Conservation (phyloP, 2,888 invertebrate genomes). For the Drosophila emarginata region DNA sequence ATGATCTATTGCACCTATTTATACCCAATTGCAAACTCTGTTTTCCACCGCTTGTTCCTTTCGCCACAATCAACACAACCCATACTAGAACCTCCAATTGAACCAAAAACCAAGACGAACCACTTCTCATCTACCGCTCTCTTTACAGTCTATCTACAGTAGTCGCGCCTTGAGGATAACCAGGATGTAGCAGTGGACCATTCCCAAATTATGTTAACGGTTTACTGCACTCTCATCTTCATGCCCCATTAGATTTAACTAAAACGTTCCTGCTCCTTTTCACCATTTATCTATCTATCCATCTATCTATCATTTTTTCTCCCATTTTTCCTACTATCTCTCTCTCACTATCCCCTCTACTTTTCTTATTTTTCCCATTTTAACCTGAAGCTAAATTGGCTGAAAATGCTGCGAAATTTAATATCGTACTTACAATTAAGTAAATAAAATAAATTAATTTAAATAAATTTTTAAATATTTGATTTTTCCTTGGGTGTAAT, state of each 20-base stretch:
- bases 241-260: slow-evolving; percentile 42
- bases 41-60: slow-evolving; percentile 53
- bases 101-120: slow-evolving; percentile 27
- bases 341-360: background rate
- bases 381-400: background rate
- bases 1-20: slow-evolving; percentile 51
- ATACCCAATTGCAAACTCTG: slow-evolving; percentile 16
- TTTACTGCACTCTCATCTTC: slow-evolving; percentile 37
- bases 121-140: slow-evolving; percentile 68
- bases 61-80: background rate
- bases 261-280: slow-evolving; percentile 40
- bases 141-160: slow-evolving; percentile 74
- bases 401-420: slow-evolving; percentile 7
- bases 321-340: background rate
- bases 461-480: slow-evolving; percentile 64
- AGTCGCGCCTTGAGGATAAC: slow-evolving; percentile 54
- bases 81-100: background rate
- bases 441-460: slow-evolving; percentile 56
- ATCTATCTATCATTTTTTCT: slow-evolving; percentile 18
- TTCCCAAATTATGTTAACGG: slow-evolving; percentile 15
- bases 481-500: background rate
- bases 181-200: slow-evolving; percentile 40
- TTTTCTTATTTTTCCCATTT: background rate
- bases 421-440: slow-evolving; percentile 58
- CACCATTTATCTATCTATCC: slow-evolving; percentile 18